Percentiles rank a stretch among this genome's conserved stretches.
These are phyloP conservation scores for human DNA, from an alignment of 2,113 vertebrate species.

Conservation along the genomic window DNA sequence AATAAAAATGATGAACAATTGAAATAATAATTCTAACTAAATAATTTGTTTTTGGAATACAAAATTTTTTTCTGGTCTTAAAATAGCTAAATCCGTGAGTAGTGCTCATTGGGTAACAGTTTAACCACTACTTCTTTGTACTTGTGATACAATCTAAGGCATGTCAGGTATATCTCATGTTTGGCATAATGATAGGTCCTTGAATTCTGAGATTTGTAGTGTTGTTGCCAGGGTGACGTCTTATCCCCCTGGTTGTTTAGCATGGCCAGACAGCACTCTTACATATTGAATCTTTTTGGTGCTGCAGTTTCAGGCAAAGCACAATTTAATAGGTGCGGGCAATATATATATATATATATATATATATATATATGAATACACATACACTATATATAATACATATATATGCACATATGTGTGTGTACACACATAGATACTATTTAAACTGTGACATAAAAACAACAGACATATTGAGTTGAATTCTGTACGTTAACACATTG, in stretches of 20 bases:
- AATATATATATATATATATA: not conserved
- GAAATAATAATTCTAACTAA: not conserved
- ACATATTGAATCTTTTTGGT: not conserved
- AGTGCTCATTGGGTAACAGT: not conserved
- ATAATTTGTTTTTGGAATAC: not conserved
- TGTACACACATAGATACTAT: not conserved
- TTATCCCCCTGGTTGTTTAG: not conserved
- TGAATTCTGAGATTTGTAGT: not conserved
- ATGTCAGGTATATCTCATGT: not conserved
- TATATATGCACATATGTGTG: no score
- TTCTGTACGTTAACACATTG: not conserved
- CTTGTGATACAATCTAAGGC: not conserved
- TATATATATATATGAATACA: not conserved
- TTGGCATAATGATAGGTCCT: not conserved
- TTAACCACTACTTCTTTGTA: not conserved
- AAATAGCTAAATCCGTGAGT: not conserved
- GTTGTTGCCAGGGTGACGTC: not conserved
- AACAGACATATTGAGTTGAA: not conserved
- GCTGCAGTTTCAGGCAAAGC: not conserved
- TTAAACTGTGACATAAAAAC: not conserved
- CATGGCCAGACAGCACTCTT: fast-evolving
- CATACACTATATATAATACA: not conserved
- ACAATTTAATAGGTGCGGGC: not conserved
- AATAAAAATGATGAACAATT: not conserved
- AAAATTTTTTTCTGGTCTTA: not conserved